Conservation (phyloP, 1,140 invertebrate species). For the Pentalonia nigronervosa region DNA sequence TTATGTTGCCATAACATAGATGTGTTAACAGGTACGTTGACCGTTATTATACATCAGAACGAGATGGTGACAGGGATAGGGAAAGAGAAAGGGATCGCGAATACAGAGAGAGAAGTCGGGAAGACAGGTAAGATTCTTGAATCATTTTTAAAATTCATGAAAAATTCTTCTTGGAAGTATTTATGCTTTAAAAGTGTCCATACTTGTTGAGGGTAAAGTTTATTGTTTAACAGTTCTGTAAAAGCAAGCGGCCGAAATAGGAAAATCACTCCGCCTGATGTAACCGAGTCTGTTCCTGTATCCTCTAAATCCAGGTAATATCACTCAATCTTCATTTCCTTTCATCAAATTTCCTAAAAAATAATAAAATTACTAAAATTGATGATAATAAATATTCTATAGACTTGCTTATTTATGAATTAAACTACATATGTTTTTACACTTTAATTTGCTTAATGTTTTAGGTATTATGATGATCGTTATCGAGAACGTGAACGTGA, state of each 20-base stretch:
- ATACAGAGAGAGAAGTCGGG: constrained; percentile 72
- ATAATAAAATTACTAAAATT: constrained; percentile 58
- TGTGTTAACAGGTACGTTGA: constrained; percentile 57
- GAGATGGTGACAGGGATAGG: constrained; percentile 63
- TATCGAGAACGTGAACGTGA: constrained; percentile 74
- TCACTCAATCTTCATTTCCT: constrained; percentile 60
- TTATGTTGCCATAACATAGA: constrained; percentile 43
- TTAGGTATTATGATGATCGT: constrained; percentile 81
- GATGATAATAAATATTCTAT: constrained; percentile 61
- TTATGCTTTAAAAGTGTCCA: constrained; percentile 36
- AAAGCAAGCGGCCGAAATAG: constrained; percentile 57
- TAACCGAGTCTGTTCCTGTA: constrained; percentile 54
- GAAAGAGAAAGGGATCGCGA: constrained; percentile 68
- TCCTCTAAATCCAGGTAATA: constrained; percentile 56
- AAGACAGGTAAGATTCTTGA: constrained; percentile 71
- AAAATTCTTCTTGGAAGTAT: constrained; percentile 49
- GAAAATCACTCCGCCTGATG: constrained; percentile 56
- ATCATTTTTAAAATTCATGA: constrained; percentile 3
- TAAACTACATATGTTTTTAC: not conserved
- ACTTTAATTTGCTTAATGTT: constrained; percentile 63
- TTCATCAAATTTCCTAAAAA: constrained; percentile 48
- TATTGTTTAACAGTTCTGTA: constrained; percentile 58
- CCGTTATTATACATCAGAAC: constrained; percentile 65
- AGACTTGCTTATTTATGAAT: constrained; percentile 45
- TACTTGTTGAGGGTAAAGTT: constrained; percentile 56